Evolutionary conservation across 2,888 invertebrate genomes (phyloP).

Genomic region (Notodonta dromedarius): DNA sequence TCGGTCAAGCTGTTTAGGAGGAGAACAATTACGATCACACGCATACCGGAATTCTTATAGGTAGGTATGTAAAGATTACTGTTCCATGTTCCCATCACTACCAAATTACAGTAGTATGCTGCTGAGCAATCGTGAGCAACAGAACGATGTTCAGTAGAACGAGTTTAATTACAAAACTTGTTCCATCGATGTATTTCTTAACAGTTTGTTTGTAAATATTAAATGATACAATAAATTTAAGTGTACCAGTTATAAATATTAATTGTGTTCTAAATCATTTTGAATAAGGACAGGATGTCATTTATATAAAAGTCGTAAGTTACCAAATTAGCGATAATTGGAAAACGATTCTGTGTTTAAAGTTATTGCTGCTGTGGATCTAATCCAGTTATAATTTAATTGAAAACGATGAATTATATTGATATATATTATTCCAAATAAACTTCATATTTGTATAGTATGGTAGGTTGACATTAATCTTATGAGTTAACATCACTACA

Average conservation of each 20-base stretch:
- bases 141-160: conserved; percentile 31
- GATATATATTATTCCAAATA: conserved; percentile 6
- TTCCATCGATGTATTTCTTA: conserved; percentile 30
- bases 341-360: conserved; percentile 23
- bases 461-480: too few relatives aligned
- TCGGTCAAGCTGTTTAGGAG: too few relatives aligned
- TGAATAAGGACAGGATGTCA: conserved; percentile 11
- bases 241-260: conserved; percentile 35
- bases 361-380: neutral
- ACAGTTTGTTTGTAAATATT: conserved; percentile 41
- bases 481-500: too few relatives aligned
- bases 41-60: too few relatives aligned
- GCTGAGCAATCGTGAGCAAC: conserved; percentile 34
- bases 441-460: neutral
- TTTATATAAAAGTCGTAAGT: conserved; percentile 24
- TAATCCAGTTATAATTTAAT: conserved; percentile 4
- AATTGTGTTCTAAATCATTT: conserved; percentile 34
- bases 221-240: conserved; percentile 39
- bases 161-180: conserved; percentile 33
- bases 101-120: conserved; percentile 36
- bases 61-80: too few relatives aligned
- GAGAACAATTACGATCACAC: too few relatives aligned
- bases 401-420: conserved; percentile 4
- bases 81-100: conserved; percentile 15
- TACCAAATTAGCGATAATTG: conserved; percentile 24